phyloP scores from a whole-genome alignment of 2,888 invertebrate genomes.

The Caenorhabditis wallacei region DNA sequence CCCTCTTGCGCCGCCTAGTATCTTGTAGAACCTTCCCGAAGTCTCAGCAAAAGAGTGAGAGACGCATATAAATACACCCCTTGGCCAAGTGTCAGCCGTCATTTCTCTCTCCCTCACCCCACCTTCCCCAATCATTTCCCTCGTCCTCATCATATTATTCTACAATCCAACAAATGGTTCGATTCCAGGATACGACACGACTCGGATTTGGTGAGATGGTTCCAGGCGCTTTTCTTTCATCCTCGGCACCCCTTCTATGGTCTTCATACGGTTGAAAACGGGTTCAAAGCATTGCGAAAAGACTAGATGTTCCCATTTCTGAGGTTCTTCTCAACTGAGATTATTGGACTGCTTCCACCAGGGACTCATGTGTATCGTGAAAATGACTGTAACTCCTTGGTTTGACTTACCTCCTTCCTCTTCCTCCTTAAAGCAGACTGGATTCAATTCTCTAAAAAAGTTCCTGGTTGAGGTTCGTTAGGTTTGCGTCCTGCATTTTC shows the following conservation, averaged over 20 bases:
- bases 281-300: conserved; percentile 16
- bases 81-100: conserved; percentile 11
- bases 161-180: conserved; percentile 1
- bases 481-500: conserved; percentile 44
- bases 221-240: conserved; percentile 18
- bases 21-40: conserved; percentile 49
- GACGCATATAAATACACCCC: conserved; percentile 47
- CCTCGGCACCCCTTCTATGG: conserved; percentile 4
- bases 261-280: conserved; percentile 41
- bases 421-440: conserved; percentile 12
- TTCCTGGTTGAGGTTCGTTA: conserved; percentile 53
- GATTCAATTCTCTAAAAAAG: conserved; percentile 28
- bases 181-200: conserved; percentile 37
- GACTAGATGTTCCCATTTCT: conserved; percentile 24
- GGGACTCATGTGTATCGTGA: conserved; percentile 9
- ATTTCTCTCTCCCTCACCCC: conserved; percentile 3
- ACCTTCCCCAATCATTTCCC: neutral
- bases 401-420: conserved; percentile 22
- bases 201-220: conserved; percentile 54
- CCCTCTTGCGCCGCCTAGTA: conserved; percentile 10
- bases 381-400: conserved; percentile 37
- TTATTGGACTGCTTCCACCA: conserved; percentile 2
- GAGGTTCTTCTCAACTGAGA: conserved; percentile 13
- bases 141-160: neutral
- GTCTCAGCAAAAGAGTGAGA: conserved; percentile 20